A percentile compares a stretch with the other conserved stretches of the same genome.
Conservation (phyloP, 23 tunicate species). For the Trididemnum clinides region DNA sequence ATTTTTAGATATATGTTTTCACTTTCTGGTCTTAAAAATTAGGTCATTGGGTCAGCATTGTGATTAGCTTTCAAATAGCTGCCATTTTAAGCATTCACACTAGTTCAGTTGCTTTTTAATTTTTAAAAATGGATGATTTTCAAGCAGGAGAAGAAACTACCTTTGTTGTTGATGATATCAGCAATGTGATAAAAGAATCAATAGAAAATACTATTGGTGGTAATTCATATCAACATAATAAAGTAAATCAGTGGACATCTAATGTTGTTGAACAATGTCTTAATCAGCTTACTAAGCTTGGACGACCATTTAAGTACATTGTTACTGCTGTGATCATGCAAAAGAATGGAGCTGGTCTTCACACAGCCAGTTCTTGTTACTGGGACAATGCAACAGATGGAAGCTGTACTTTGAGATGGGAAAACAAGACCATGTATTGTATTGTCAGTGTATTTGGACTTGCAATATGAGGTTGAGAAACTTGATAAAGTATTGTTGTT, state of each 20-base stretch:
- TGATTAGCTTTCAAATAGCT: too few relatives aligned
- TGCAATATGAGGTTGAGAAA: slow-evolving; percentile 88
- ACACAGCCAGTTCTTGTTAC: slow-evolving; percentile 98
- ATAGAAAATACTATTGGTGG: slow-evolving; percentile 99
- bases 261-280: slow-evolving; percentile 95
- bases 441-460: slow-evolving; percentile 99
- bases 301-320: slow-evolving; percentile 93
- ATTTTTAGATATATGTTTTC: too few relatives aligned
- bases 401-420: slow-evolving; percentile 99
- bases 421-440: slow-evolving; percentile 99
- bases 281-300: slow-evolving; percentile 89
- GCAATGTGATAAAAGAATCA: slow-evolving; percentile 96
- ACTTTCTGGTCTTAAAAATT: too few relatives aligned
- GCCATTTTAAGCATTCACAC: too few relatives aligned
- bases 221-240: slow-evolving; percentile 96
- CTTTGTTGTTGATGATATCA: slow-evolving; percentile 99
- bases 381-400: slow-evolving; percentile 99
- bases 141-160: slow-evolving; percentile 93
- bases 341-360: slow-evolving; percentile 98
- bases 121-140: slow-evolving; percentile 94
- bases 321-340: slow-evolving; percentile 99
- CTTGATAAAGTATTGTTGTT: too few relatives aligned
- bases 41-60: too few relatives aligned
- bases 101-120: too few relatives aligned
- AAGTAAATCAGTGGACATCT: slow-evolving; percentile 97